Evolutionary conservation across 1,140 invertebrate genomes (phyloP), one percentile per base, ranked within the genome.

Genomic region (Trichoplusia ni): DNA sequence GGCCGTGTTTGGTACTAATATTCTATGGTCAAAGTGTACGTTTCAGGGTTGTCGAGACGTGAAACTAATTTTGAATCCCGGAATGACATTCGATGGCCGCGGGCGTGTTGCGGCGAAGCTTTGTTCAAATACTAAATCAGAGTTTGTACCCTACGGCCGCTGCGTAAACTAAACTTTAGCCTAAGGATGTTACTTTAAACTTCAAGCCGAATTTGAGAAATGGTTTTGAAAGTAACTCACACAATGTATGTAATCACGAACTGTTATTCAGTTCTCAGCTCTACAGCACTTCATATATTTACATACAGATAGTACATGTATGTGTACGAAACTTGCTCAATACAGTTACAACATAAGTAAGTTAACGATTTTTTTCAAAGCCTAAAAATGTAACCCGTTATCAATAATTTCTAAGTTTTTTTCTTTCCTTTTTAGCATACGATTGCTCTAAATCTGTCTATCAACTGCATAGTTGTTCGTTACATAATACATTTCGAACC

Each of bases 41-140:
- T 27, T 42, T 37, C 58, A 54, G 51, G 42, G 40, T 38, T 77
- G 80, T 73, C 73, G 71, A 65, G 65, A 72, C 69, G 79, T 64
- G 74, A 69, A 62, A 82, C 81, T 82, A 82, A 81, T 81, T 77
- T 69, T 79, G 72, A 78, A 71, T 78, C 73, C 70, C 62, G 76
- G 69, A 83, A 82, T 84, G 81, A 84, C 79, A 82, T 74, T 73
- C 60, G 63, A 76, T 82, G 47, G 80, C 82, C 77, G 47, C 65
- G 63, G 82, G 83, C 80, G 74, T 63, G 49, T 51, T 66, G 75
- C 80, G 81, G 84, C 73, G 65, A 54, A 35, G 58, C 81, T 84
- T 84, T 86, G 83, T 78, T 69, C 79, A 83, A 87, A 86, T 76
- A 86, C 74, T 71, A 68, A 66, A 64, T 73, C 66, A 49, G 68